Evolutionary conservation across 2,888 invertebrate genomes (phyloP).

Genomic region (Barypeithes pellucidus): DNA sequence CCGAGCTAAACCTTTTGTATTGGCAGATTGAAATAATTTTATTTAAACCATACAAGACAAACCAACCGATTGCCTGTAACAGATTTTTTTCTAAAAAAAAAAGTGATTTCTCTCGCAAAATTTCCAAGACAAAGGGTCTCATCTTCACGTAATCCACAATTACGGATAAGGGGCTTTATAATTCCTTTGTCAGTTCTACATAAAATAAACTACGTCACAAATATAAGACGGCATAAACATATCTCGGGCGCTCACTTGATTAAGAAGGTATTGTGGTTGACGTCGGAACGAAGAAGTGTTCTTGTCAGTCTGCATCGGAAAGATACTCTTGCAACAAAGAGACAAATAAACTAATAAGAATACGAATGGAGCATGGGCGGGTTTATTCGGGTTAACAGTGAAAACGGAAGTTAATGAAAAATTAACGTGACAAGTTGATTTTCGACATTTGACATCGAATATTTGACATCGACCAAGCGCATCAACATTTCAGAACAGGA

Average conservation of each 20-base stretch:
- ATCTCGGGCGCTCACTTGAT: constrained; percentile 67
- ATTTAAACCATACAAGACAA: too few relatives aligned
- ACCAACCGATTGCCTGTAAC: too few relatives aligned
- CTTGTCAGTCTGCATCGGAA: constrained; percentile 70
- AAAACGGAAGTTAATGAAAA: background rate
- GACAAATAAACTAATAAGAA: constrained; percentile 63
- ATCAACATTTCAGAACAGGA: too few relatives aligned
- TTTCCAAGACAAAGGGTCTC: constrained; percentile 35
- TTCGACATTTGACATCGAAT: too few relatives aligned
- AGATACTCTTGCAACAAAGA: constrained; percentile 68
- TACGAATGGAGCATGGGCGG: background rate
- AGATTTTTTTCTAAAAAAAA: background rate
- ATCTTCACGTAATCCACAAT: constrained; percentile 59
- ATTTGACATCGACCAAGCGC: too few relatives aligned
- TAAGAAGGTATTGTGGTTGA: constrained; percentile 68
- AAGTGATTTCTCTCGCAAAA: background rate
- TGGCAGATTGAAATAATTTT: too few relatives aligned
- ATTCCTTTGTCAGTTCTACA: constrained; percentile 61
- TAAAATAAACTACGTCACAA: constrained; percentile 63
- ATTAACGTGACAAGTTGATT: too few relatives aligned
- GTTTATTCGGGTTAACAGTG: background rate
- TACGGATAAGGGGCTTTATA: constrained; percentile 55
- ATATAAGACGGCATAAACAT: constrained; percentile 67
- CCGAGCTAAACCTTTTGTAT: too few relatives aligned
- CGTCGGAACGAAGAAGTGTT: constrained; percentile 68